phyloP scores from a whole-genome alignment of 2,888 invertebrate genomes.

The Aleiodes testaceus region DNA sequence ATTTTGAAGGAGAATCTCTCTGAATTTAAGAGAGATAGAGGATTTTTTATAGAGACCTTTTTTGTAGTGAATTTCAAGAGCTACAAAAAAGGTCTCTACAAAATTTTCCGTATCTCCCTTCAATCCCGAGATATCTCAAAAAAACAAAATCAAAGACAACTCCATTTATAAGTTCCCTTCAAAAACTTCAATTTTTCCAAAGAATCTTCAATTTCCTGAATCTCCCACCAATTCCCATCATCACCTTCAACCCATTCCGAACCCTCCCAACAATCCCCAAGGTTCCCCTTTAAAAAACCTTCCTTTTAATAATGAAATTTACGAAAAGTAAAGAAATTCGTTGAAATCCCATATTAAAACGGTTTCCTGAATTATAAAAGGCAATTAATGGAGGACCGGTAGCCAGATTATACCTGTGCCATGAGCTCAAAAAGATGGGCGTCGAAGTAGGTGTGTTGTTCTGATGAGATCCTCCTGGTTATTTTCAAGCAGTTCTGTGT shows the following conservation, averaged over 20 bases:
- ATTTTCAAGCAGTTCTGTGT: constrained; percentile 1
- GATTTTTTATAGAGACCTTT: neutral
- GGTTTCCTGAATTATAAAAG: constrained; percentile 54
- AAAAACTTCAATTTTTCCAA: too few species aligned
- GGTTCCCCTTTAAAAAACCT: neutral
- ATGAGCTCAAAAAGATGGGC: constrained; percentile 10
- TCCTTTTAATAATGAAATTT: neutral
- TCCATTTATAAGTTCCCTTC: neutral
- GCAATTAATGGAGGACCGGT: constrained; percentile 59
- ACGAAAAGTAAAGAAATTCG: neutral
- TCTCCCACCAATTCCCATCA: neutral
- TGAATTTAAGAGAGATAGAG: too few species aligned
- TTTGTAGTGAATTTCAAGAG: too few species aligned
- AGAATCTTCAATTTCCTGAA: neutral
- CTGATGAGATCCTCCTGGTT: constrained; percentile 9
- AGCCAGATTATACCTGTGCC: constrained; percentile 47
- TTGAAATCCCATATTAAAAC: constrained; percentile 8
- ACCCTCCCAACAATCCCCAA: neutral
- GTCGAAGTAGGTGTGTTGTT: constrained; percentile 5
- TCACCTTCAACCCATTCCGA: neutral
- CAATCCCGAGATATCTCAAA: too few species aligned
- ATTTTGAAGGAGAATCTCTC: too few species aligned
- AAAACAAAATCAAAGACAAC: neutral
- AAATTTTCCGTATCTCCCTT: too few species aligned
- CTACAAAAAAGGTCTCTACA: too few species aligned